phyloP scores from a whole-genome alignment of 2,888 invertebrate genomes.

The Salticus scenicus region DNA sequence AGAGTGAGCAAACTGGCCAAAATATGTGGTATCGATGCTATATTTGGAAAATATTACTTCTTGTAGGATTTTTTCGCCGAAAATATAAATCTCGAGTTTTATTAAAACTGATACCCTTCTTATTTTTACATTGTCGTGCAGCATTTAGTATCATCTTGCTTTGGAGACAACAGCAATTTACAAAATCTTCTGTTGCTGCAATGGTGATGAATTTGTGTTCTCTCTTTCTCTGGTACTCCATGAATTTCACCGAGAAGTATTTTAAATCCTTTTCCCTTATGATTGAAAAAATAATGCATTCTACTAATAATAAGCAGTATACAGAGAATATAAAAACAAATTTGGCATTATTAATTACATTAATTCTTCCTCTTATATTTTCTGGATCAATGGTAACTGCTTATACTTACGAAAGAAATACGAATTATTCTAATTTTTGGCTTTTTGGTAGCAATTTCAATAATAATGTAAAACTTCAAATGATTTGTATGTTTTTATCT shows the following conservation, averaged over 20 bases:
- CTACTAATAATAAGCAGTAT: not conserved
- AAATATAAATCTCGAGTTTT: no score
- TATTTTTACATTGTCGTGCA: not conserved
- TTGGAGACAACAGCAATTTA: not conserved
- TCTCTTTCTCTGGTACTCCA: not conserved
- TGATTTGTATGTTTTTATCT: not conserved
- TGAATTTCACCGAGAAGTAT: not conserved
- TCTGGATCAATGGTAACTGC: not conserved
- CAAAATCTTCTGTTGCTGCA: not conserved
- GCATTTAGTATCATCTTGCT: not conserved
- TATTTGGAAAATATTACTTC: no score
- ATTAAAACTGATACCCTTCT: not conserved
- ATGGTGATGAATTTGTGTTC: not conserved
- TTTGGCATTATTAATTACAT: not conserved
- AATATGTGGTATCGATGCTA: no score
- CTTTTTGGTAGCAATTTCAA: not conserved
- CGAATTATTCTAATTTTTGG: not conserved
- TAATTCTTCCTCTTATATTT: not conserved
- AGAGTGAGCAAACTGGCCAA: no score
- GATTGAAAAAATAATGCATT: not conserved
- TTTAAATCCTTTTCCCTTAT: not conserved
- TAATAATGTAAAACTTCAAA: not conserved
- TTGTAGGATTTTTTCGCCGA: no score
- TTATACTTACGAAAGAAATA: not conserved
- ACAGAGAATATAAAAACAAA: not conserved